Percentiles rank a stretch among this genome's conserved stretches.
Evolutionary conservation across 1,140 invertebrate species (phyloP).

Genomic region (Conopomorpha cramerella): DNA sequence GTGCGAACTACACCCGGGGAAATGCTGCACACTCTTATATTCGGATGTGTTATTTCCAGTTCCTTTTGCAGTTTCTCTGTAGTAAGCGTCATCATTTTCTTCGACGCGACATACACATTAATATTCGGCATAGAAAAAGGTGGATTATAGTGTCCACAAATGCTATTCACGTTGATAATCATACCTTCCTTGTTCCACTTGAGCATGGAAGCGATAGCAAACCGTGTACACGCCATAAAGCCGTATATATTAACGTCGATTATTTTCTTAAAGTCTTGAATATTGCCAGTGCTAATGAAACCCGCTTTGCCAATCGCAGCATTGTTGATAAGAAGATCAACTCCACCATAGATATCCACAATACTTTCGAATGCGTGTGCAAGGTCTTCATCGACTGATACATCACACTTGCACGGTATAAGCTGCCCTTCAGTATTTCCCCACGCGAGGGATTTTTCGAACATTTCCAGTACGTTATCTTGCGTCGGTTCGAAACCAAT

Average conservation of each 20-base stretch:
- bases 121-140: constrained; percentile 13
- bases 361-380: constrained; percentile 13
- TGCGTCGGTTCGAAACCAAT: constrained; percentile 14
- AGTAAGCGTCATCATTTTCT: constrained; percentile 12
- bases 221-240: constrained; percentile 32
- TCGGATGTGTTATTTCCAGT: constrained; percentile 7
- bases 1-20: constrained; percentile 15
- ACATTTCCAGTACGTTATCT: constrained; percentile 9
- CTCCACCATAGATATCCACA: constrained; percentile 10
- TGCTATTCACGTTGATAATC: constrained; percentile 19
- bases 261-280: constrained; percentile 9
- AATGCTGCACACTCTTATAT: constrained; percentile 13
- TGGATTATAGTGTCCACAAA: constrained; percentile 18
- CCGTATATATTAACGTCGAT: constrained; percentile 53
- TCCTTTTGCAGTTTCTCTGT: constrained; percentile 10
- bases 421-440: constrained; percentile 10
- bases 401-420: constrained; percentile 15
- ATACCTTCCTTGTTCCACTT: constrained; percentile 8
- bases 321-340: constrained; percentile 16
- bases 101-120: constrained; percentile 17
- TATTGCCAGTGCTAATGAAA: constrained; percentile 12
- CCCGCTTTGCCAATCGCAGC: constrained; percentile 14
- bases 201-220: constrained; percentile 15
- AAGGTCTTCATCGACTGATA: constrained; percentile 12
- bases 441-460: constrained; percentile 7